These are phyloP conservation scores for Papilio demoleus DNA, from an alignment of 2,888 invertebrate genomes.

Conservation along the genomic window DNA sequence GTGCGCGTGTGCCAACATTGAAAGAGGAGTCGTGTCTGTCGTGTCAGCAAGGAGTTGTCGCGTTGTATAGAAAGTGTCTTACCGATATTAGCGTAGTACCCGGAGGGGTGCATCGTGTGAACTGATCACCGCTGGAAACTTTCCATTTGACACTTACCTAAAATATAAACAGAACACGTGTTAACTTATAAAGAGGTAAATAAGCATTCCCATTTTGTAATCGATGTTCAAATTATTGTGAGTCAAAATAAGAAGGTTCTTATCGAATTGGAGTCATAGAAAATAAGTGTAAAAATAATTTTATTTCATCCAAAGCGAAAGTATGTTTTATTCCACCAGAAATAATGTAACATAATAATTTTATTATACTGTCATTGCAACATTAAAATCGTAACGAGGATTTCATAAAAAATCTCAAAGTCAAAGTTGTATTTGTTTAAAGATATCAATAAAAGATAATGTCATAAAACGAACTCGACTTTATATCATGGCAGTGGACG, in stretches of 20 bases:
- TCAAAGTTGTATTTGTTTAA: constrained; percentile 29
- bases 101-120: constrained; percentile 79
- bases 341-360: constrained; percentile 8
- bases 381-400: constrained; percentile 3
- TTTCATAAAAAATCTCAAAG: constrained; percentile 17
- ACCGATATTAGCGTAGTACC: constrained; percentile 82
- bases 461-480: constrained; percentile 28
- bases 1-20: no score
- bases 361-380: constrained; percentile 1
- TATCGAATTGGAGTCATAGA: no score
- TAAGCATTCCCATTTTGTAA: no score
- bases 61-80: constrained; percentile 54
- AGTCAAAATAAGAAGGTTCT: no score
- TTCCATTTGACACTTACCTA: constrained; percentile 83
- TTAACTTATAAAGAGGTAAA: constrained; percentile 35
- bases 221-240: no score
- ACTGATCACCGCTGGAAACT: constrained; percentile 72
- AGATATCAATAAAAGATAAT: constrained; percentile 19
- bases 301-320: neutral
- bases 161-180: constrained; percentile 59
- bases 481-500: constrained; percentile 31
- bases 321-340: neutral
- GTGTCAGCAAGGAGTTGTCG: constrained; percentile 2
- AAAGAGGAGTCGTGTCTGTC: no score
- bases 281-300: neutral